Percentiles rank a stretch among this genome's conserved stretches.
Conservation (phyloP, 2,113 vertebrate genomes). For the Serinus canaria region DNA sequence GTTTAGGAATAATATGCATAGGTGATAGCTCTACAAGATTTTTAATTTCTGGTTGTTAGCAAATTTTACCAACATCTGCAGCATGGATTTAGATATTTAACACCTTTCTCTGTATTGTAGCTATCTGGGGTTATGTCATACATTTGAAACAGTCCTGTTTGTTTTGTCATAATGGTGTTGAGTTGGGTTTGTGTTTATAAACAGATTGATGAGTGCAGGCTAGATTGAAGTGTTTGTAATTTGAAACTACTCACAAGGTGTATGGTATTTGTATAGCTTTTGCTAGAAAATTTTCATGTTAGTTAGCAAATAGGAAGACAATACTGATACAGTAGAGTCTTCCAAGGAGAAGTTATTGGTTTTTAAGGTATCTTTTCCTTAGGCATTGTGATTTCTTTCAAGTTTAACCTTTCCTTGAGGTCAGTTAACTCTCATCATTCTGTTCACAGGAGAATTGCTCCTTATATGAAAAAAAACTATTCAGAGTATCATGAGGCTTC, state of each 20-base stretch:
- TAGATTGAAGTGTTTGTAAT: background rate
- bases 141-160: background rate
- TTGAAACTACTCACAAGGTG: background rate
- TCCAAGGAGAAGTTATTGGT: background rate
- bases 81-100: background rate
- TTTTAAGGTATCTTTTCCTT: background rate
- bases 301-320: background rate
- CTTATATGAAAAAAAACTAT: background rate
- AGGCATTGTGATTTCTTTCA: background rate
- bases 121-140: background rate
- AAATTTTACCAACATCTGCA: background rate
- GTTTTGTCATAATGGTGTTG: background rate
- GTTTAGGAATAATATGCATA: background rate
- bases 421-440: background rate
- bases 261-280: background rate
- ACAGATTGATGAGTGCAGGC: background rate
- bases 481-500: background rate
- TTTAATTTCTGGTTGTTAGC: background rate
- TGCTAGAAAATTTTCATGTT: background rate
- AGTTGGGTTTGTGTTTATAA: background rate
- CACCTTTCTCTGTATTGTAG: background rate
- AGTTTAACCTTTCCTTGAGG: background rate
- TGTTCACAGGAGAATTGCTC: background rate
- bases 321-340: background rate
- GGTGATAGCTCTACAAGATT: background rate